A percentile compares a stretch with the other conserved stretches of the same genome.
Evolutionary conservation across 2,888 invertebrate species (phyloP).

Genomic region (Eupelmus urozonus): DNA sequence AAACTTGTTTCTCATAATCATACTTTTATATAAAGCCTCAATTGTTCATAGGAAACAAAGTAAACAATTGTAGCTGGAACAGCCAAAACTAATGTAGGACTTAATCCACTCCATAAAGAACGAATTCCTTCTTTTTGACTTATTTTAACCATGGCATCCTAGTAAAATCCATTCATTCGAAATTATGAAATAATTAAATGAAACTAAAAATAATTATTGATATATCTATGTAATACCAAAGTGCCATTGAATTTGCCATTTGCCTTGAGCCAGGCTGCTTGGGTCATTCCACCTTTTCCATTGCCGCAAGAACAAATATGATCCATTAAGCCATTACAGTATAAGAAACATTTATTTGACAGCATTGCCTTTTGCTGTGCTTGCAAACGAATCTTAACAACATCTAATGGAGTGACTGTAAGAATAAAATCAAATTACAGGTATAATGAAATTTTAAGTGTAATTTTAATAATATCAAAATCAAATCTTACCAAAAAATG

Average conservation of each 20-base stretch:
- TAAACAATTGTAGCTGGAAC: slow-evolving; percentile 98
- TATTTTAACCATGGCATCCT: slow-evolving; percentile 98
- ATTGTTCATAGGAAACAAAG: slow-evolving; percentile 97
- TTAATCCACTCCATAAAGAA: slow-evolving; percentile 97
- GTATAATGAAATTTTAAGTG: background rate
- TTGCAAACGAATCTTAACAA: slow-evolving; percentile 98
- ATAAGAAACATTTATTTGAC: slow-evolving; percentile 93
- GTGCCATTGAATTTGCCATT: slow-evolving; percentile 88
- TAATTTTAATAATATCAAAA: background rate
- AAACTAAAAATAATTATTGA: slow-evolving; percentile 25
- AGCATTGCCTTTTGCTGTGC: slow-evolving; percentile 91
- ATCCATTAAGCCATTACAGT: slow-evolving; percentile 99
- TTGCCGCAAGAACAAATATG: slow-evolving; percentile 90
- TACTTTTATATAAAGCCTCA: slow-evolving; percentile 82
- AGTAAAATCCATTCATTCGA: slow-evolving; percentile 49
- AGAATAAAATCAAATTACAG: slow-evolving; percentile 4
- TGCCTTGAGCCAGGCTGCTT: slow-evolving; percentile 82
- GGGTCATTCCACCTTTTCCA: slow-evolving; percentile 66
- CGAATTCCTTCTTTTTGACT: slow-evolving; percentile 90
- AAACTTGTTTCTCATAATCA: slow-evolving; percentile 26
- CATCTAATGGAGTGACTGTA: slow-evolving; percentile 97
- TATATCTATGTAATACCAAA: slow-evolving; percentile 78
- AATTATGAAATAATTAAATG: slow-evolving; percentile 45
- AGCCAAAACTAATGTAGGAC: slow-evolving; percentile 96
- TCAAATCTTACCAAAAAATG: slow-evolving; percentile 86